Percentiles rank a stretch among this genome's conserved stretches.
phyloP scores from a whole-genome alignment of 2,888 invertebrate genomes.

The Drosophila fulvimacula region DNA sequence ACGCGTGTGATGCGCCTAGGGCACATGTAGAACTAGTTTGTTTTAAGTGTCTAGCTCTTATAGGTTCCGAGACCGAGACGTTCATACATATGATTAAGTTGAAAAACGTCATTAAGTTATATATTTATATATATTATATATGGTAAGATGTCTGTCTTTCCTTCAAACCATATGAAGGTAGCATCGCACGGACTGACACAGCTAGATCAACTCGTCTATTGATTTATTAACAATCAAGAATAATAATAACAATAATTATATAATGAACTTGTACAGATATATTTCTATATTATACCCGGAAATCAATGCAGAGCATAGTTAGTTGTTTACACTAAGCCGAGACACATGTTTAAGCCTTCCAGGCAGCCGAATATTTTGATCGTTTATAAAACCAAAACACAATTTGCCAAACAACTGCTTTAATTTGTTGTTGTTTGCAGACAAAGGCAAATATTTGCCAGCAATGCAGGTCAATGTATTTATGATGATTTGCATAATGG shows the following conservation, averaged over 20 bases:
- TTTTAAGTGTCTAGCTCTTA: background rate
- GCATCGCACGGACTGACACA: background rate
- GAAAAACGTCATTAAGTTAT: background rate
- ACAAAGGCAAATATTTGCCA: constrained; percentile 15
- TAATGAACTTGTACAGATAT: too few species aligned
- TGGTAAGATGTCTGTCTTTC: background rate
- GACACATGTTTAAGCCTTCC: constrained; percentile 1
- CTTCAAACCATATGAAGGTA: background rate
- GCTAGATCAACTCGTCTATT: background rate
- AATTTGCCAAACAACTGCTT: constrained; percentile 4
- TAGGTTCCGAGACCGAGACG: background rate
- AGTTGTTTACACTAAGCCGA: background rate
- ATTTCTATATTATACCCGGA: background rate
- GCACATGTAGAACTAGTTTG: background rate
- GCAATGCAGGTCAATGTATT: constrained; percentile 71
- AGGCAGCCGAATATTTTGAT: background rate
- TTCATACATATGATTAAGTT: background rate
- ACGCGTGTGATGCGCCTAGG: background rate
- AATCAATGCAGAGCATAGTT: background rate
- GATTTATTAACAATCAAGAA: background rate
- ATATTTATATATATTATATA: background rate
- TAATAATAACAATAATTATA: too few species aligned
- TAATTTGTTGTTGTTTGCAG: background rate
- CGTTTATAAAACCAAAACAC: background rate
- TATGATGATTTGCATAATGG: constrained; percentile 67